These are phyloP conservation scores for Mesochorus sp. DNA, from an alignment of 2,888 invertebrate species.

Conservation along the genomic window DNA sequence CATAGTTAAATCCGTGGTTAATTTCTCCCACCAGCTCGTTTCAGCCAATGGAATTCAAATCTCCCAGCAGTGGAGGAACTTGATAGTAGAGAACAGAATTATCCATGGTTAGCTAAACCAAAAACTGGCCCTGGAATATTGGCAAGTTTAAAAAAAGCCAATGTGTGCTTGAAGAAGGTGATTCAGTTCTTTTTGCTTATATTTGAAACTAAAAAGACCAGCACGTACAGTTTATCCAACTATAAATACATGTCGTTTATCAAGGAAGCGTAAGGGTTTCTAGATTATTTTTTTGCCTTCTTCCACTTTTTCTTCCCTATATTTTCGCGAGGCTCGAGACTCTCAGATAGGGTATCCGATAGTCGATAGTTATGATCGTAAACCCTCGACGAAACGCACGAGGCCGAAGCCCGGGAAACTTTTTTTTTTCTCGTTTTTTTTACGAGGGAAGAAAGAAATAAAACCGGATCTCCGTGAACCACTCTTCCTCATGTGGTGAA, in stretches of 20 bases:
- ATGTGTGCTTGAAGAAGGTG: conserved; percentile 17
- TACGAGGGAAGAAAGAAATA: conserved; percentile 31
- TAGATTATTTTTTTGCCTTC: neutral
- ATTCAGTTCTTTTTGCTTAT: conserved; percentile 2
- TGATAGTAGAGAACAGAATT: too few relatives aligned
- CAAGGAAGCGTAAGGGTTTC: conserved; percentile 20
- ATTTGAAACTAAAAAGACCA: conserved; percentile 11
- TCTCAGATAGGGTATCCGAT: conserved; percentile 38
- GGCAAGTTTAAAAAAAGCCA: too few relatives aligned
- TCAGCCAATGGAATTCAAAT: too few relatives aligned
- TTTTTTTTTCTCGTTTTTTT: conserved; percentile 45
- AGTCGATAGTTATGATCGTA: conserved; percentile 57
- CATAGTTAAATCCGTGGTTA: too few relatives aligned
- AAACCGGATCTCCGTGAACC: conserved; percentile 22
- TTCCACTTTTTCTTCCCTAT: neutral
- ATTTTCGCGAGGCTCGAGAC: conserved; percentile 4
- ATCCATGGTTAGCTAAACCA: too few relatives aligned
- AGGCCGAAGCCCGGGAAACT: conserved; percentile 32
- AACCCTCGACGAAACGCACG: conserved; percentile 48
- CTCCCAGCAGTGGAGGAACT: too few relatives aligned
- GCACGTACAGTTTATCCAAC: conserved; percentile 16
- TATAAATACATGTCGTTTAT: neutral
- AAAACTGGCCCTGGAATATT: too few relatives aligned
- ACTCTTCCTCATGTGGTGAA: neutral
- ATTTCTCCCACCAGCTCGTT: too few relatives aligned